Percentiles rank a stretch among this genome's conserved stretches.
These are phyloP conservation scores for Cliona cf. orientalis DNA, from an alignment of 37 sponge, comb jelly and placozoan species.

Conservation along the genomic window DNA sequence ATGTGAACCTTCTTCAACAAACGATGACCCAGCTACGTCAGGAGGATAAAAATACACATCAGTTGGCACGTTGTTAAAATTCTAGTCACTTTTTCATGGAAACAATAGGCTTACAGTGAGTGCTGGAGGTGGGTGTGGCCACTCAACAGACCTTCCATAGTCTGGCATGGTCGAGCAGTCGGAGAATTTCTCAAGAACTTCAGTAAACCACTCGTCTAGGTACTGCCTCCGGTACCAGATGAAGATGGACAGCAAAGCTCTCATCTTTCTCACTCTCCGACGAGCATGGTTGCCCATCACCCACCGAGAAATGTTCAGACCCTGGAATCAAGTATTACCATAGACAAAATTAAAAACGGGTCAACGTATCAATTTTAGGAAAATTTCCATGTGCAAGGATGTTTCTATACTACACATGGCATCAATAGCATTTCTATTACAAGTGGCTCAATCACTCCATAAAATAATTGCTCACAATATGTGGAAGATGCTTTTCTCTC, in stretches of 20 bases:
- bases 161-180: slow-evolving; percentile 36
- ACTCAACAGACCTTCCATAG: slow-evolving; percentile 29
- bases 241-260: slow-evolving; percentile 3
- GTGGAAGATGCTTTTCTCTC: slow-evolving; percentile 24
- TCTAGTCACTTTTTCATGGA: too few relatives aligned
- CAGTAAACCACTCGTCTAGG: slow-evolving; percentile 29
- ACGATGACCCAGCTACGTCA: background rate
- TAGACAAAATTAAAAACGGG: background rate
- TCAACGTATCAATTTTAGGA: background rate
- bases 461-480: slow-evolving; percentile 37
- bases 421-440: background rate
- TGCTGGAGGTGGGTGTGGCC: slow-evolving; percentile 55
- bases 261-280: slow-evolving; percentile 8
- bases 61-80: background rate
- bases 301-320: slow-evolving; percentile 11
- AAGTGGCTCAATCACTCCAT: background rate
- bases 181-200: slow-evolving; percentile 46
- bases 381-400: background rate
- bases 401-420: background rate
- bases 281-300: slow-evolving; percentile 18
- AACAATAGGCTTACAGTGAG: slow-evolving; percentile 30
- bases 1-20: slow-evolving; percentile 34
- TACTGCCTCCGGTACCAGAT: slow-evolving; percentile 47
- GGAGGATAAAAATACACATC: background rate
- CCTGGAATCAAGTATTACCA: slow-evolving; percentile 8